Conservation (phyloP, 1,140 invertebrate species). For the Hyles euphorbiae region DNA sequence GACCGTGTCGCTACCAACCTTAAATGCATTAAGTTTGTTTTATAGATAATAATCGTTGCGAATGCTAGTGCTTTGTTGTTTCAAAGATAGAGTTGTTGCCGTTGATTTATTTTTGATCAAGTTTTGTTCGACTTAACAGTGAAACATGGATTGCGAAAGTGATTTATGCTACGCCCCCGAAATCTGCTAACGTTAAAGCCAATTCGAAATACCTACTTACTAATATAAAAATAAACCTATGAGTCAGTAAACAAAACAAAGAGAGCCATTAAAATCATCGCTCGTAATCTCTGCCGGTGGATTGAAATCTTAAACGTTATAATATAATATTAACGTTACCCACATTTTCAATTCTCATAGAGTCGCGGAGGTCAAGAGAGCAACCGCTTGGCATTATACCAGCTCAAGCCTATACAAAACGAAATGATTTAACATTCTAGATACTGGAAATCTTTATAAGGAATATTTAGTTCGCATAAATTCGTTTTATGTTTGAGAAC, state of each 20-base stretch:
- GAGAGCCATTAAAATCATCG: too few relatives aligned
- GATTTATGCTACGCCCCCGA: too few relatives aligned
- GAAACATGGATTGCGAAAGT: not conserved
- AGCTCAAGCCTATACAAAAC: not conserved
- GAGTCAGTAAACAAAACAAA: too few relatives aligned
- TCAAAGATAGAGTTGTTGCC: constrained; percentile 71
- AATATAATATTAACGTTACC: too few relatives aligned
- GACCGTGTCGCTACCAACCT: constrained; percentile 70
- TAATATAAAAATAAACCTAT: too few relatives aligned
- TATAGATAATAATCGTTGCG: constrained; percentile 73
- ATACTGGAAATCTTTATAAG: too few relatives aligned
- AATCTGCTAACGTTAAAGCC: too few relatives aligned
- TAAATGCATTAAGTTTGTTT: constrained; percentile 74
- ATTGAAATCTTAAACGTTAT: too few relatives aligned
- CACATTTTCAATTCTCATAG: too few relatives aligned
- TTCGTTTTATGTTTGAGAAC: not conserved
- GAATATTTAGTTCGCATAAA: not conserved
- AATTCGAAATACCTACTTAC: too few relatives aligned
- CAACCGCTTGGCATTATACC: constrained; percentile 1
- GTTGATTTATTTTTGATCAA: constrained; percentile 71
- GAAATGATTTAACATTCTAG: too few relatives aligned
- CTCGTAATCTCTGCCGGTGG: too few relatives aligned
- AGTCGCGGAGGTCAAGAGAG: not conserved
- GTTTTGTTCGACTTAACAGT: constrained; percentile 59
- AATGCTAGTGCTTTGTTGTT: constrained; percentile 71